Evolutionary conservation across 2,797 vertebrate genomes (phyloP).

Genomic region (Eptatretus atami): DNA sequence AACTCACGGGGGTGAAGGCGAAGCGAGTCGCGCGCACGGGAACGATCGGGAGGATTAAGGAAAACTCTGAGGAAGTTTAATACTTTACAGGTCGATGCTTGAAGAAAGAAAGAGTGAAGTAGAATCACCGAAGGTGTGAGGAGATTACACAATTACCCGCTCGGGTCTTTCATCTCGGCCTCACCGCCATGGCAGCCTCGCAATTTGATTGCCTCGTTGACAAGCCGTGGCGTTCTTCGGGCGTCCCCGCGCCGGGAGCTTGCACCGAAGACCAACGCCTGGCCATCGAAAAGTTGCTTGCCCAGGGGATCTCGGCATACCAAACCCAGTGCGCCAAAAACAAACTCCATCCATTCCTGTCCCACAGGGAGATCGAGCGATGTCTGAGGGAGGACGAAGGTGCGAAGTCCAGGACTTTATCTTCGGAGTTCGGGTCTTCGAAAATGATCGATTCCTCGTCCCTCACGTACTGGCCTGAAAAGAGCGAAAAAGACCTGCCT

Average conservation of each 20-base stretch:
- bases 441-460: not conserved
- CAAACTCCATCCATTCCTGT: not conserved
- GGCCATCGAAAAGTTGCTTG: not conserved
- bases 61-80: too few species aligned
- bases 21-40: too few species aligned
- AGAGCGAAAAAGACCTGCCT: not conserved
- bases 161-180: not conserved
- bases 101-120: too few species aligned
- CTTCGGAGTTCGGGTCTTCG: too few species aligned
- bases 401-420: too few species aligned
- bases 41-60: too few species aligned
- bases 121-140: too few species aligned
- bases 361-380: not conserved
- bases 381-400: not conserved
- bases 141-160: not conserved
- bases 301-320: not conserved
- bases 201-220: not conserved
- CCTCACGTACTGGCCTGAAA: slow-evolving; percentile 1
- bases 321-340: not conserved
- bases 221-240: not conserved
- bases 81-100: too few species aligned
- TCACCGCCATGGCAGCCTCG: not conserved
- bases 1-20: too few species aligned
- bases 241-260: not conserved
- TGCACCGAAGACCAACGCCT: not conserved